phyloP scores from a whole-genome alignment of 2,797 vertebrate species.

The Parotocinclus haroldoi region DNA sequence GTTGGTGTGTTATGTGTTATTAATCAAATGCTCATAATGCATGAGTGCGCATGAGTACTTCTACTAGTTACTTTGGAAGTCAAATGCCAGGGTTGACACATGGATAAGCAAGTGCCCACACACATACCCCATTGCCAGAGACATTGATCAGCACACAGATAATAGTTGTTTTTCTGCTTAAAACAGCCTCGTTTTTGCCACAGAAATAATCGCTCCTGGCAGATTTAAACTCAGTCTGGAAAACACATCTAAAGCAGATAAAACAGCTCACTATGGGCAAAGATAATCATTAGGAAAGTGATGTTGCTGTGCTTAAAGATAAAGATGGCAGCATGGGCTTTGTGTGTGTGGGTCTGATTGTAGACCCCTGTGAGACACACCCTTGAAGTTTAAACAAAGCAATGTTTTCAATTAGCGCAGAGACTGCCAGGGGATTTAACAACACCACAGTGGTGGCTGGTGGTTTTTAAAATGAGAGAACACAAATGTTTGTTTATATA shows the following conservation, averaged over 20 bases:
- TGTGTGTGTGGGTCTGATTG: constrained; percentile 3
- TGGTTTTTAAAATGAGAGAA: too few relatives aligned
- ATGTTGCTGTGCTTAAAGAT: constrained; percentile 40
- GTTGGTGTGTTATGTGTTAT: too few relatives aligned
- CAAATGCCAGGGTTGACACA: constrained; percentile 12
- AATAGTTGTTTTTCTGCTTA: constrained; percentile 44
- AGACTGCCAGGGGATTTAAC: too few relatives aligned
- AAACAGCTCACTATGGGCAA: constrained; percentile 25
- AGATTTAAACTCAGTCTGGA: constrained; percentile 30
- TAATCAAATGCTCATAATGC: too few relatives aligned
- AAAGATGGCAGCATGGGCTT: constrained; percentile 23
- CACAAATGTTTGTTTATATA: too few relatives aligned
- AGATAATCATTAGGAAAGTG: constrained; percentile 38
- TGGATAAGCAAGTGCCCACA: background rate
- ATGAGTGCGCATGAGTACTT: too few relatives aligned
- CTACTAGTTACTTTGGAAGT: constrained; percentile 29
- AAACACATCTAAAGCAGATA: constrained; percentile 34
- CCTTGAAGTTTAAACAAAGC: constrained; percentile 42
- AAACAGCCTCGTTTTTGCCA: constrained; percentile 22
- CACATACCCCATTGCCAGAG: constrained; percentile 10
- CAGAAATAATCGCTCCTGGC: constrained; percentile 39
- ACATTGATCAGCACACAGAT: constrained; percentile 49
- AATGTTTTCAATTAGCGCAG: constrained; percentile 28
- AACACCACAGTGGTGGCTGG: too few relatives aligned
- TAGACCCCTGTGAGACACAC: constrained; percentile 8